Percentiles rank a stretch among this genome's conserved stretches.
phyloP scores from a whole-genome alignment of 2,797 vertebrate species.

The Glyptemys insculpta region DNA sequence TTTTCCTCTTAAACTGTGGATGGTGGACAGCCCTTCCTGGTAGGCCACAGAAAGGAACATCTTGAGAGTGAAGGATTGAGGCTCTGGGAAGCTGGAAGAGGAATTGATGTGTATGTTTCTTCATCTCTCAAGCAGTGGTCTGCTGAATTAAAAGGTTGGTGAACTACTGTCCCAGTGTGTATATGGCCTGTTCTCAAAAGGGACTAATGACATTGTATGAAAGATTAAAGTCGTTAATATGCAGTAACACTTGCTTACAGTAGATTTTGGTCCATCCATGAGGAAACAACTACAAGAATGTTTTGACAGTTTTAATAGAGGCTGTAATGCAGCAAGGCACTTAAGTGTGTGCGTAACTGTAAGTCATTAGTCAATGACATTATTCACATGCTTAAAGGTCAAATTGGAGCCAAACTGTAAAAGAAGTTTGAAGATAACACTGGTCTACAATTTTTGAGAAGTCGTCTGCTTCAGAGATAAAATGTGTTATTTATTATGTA shows the following conservation, averaged over 20 bases:
- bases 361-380: background rate
- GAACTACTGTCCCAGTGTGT: background rate
- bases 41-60: background rate
- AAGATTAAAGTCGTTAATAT: background rate
- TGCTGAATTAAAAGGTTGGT: background rate
- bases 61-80: background rate
- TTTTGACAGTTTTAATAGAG: background rate
- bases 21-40: background rate
- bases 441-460: too few species aligned
- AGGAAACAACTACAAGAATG: background rate
- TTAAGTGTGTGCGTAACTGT: background rate
- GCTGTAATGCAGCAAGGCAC: background rate
- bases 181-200: background rate
- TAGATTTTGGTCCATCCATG: background rate
- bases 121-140: background rate
- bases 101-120: background rate
- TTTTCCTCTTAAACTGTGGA: background rate
- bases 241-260: slow-evolving; percentile 7
- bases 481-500: too few species aligned
- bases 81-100: background rate
- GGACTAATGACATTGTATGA: background rate
- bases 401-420: slow-evolving; percentile 7
- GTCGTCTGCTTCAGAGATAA: too few species aligned
- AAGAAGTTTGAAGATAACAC: background rate
- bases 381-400: slow-evolving; percentile 4